phyloP scores from a whole-genome alignment of 2,113 vertebrate species.

The Pithys albifrons region DNA sequence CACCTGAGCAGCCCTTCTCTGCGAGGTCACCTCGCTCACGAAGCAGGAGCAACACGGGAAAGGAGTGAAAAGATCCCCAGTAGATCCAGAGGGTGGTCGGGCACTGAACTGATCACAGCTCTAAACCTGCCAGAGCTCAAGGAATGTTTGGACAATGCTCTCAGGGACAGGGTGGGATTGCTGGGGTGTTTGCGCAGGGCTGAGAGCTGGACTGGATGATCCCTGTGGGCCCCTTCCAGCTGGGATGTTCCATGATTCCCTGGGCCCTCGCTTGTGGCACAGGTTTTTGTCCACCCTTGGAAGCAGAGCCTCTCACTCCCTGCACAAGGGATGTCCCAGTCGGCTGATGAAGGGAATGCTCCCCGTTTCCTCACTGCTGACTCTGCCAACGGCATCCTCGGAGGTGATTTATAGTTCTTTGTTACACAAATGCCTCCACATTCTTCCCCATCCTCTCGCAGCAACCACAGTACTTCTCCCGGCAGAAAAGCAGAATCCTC shows the following conservation, averaged over 20 bases:
- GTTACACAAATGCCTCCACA: slow-evolving; percentile 72
- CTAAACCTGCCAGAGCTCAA: neutral
- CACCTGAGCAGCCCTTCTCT: neutral
- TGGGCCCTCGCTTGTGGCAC: accelerated
- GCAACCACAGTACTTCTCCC: slow-evolving; percentile 41
- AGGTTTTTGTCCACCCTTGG: neutral
- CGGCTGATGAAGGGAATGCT: neutral
- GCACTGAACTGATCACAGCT: accelerated
- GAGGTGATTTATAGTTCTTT: slow-evolving; percentile 74
- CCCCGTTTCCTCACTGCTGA: slow-evolving; percentile 11
- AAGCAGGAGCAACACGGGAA: neutral
- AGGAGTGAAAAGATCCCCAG: neutral
- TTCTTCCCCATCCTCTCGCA: slow-evolving; percentile 37
- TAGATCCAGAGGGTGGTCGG: neutral
- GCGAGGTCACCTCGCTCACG: neutral
- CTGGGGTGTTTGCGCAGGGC: neutral
- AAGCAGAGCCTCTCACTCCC: neutral
- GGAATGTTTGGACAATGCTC: accelerated
- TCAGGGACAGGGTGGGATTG: neutral
- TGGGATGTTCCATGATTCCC: neutral
- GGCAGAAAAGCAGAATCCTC: neutral
- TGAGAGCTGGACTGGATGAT: neutral
- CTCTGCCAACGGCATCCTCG: slow-evolving; percentile 38
- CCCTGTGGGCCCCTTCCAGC: neutral
- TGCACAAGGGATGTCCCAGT: neutral